Evolutionary conservation across 2,797 vertebrate species (phyloP).

Genomic region (Lindbergichthys nudifrons): DNA sequence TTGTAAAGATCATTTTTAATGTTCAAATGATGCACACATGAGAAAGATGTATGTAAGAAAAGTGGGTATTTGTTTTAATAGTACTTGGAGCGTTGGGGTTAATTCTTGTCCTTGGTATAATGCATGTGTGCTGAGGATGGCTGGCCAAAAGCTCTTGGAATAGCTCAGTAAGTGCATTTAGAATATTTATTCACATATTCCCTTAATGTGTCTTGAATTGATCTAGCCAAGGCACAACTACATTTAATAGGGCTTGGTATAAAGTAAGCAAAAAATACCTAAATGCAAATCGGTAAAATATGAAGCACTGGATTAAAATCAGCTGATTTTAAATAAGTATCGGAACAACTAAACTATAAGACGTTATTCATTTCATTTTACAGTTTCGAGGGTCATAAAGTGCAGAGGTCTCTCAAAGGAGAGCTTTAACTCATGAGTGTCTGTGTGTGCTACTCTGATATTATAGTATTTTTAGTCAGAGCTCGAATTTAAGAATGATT

Average conservation of each 20-base stretch:
- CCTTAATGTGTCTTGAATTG: background rate
- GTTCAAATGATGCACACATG: background rate
- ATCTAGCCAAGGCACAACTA: background rate
- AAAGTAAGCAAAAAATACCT: background rate
- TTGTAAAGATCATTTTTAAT: background rate
- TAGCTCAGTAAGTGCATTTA: background rate
- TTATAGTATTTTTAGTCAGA: slow-evolving; percentile 18
- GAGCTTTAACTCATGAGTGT: background rate
- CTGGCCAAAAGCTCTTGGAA: background rate
- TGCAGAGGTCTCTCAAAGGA: background rate
- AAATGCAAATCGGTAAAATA: background rate
- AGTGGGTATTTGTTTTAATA: background rate
- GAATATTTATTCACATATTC: background rate
- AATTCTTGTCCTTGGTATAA: background rate
- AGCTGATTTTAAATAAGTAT: background rate
- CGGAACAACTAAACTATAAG: background rate
- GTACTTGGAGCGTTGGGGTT: background rate
- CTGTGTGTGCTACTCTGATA: slow-evolving; percentile 8
- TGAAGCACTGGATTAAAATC: background rate
- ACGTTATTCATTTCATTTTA: background rate
- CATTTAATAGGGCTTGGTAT: background rate
- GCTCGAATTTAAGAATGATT: slow-evolving; percentile 31
- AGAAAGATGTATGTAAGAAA: background rate
- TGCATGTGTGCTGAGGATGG: background rate
- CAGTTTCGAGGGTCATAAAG: background rate